These are phyloP conservation scores for Campylomormyrus numenius DNA, from an alignment of 2,113 vertebrate species.

Conservation along the genomic window DNA sequence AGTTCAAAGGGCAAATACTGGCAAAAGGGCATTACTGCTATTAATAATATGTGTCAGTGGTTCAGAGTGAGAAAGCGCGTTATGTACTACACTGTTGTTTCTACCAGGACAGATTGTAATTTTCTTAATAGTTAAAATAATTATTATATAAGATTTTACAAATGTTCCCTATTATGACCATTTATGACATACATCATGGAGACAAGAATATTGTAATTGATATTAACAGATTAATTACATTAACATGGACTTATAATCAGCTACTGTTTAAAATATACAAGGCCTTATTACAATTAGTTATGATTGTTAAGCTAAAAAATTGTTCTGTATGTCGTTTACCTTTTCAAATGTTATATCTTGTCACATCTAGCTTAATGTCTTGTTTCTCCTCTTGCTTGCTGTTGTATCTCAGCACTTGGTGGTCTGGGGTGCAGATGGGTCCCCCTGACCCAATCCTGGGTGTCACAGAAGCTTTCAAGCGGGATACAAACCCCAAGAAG, in stretches of 20 bases:
- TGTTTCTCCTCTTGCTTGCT: not conserved
- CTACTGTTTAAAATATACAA: not conserved
- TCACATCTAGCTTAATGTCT: not conserved
- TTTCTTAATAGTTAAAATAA: not conserved
- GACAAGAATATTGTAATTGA: not conserved
- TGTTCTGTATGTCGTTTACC: not conserved
- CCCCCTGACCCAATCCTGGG: constrained; percentile 92
- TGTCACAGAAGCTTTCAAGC: constrained; percentile 87
- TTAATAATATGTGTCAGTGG: not conserved
- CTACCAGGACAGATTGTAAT: not conserved
- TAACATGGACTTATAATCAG: not conserved
- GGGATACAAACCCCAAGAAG: constrained; percentile 83
- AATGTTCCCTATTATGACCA: not conserved
- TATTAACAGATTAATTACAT: not conserved
- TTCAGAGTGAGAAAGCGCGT: not conserved
- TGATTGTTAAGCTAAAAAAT: not conserved
- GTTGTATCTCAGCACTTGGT: constrained; percentile 75
- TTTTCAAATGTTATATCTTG: not conserved
- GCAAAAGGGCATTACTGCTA: not conserved
- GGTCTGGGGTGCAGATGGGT: constrained; percentile 89
- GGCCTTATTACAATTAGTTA: not conserved
- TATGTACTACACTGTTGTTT: not conserved
- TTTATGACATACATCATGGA: not conserved
- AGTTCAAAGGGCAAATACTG: not conserved
- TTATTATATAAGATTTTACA: not conserved